A percentile compares a stretch with the other conserved stretches of the same genome.
Evolutionary conservation across 2,888 invertebrate genomes (phyloP).

Genomic region (Drosophila subsilvestris): DNA sequence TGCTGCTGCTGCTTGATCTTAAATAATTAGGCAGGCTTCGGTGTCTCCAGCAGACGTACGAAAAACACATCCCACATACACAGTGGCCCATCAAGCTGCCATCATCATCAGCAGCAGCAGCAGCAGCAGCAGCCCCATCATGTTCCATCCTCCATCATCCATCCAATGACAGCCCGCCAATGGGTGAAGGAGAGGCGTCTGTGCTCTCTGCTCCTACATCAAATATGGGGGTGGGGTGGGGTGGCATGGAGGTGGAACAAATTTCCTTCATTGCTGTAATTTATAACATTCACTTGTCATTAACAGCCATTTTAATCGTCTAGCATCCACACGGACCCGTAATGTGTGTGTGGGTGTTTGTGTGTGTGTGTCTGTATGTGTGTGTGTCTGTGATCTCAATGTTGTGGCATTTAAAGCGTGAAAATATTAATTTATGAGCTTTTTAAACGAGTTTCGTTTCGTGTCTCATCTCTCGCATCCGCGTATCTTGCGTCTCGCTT

Average conservation of each 20-base stretch:
- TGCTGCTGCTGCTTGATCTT: constrained; percentile 62
- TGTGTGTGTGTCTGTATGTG: constrained; percentile 29
- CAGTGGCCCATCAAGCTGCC: constrained; percentile 26
- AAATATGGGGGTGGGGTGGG: not conserved
- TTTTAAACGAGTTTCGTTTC: constrained; percentile 62
- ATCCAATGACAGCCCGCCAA: constrained; percentile 1
- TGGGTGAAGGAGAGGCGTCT: not conserved
- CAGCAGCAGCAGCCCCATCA: constrained; percentile 26
- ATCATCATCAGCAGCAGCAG: constrained; percentile 19
- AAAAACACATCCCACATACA: constrained; percentile 37
- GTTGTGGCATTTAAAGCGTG: constrained; percentile 71
- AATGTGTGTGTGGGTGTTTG: constrained; percentile 25
- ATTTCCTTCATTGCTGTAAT: constrained; percentile 79
- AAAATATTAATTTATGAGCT: constrained; percentile 75
- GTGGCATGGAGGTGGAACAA: constrained; percentile 44
- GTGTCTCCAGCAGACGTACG: constrained; percentile 59
- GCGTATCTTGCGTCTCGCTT: not conserved
- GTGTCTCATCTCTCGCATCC: not conserved
- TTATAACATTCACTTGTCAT: constrained; percentile 82
- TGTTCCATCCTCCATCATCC: not conserved
- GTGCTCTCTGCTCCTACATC: no score
- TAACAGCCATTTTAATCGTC: constrained; percentile 77
- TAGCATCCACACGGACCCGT: constrained; percentile 35
- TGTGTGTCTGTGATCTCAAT: constrained; percentile 28
- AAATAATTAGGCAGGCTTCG: constrained; percentile 77